These are phyloP conservation scores for Eumeta japonica DNA, from an alignment of 1,140 invertebrate genomes.

Conservation along the genomic window DNA sequence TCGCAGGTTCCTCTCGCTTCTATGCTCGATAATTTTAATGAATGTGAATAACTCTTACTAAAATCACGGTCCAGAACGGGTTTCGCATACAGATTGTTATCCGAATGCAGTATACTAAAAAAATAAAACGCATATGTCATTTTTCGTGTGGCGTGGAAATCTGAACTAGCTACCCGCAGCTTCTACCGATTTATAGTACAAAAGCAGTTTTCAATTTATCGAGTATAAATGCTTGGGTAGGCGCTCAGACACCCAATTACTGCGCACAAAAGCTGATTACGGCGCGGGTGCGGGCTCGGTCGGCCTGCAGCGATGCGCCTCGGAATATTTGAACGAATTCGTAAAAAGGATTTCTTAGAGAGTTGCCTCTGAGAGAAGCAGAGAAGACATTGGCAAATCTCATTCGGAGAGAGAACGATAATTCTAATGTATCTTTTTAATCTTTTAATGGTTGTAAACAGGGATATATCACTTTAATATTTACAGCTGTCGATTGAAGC, in stretches of 20 bases:
- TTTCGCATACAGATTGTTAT: too few species aligned
- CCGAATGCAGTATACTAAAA: too few species aligned
- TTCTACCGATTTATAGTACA: constrained; percentile 42
- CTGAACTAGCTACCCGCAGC: constrained; percentile 19
- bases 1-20: too few species aligned
- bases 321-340: constrained; percentile 40
- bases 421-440: too few species aligned
- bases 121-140: too few species aligned
- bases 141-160: too few species aligned
- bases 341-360: constrained; percentile 40
- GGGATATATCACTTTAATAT: too few species aligned
- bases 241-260: constrained; percentile 57
- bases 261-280: constrained; percentile 55
- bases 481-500: too few species aligned
- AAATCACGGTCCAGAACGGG: too few species aligned
- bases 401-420: background rate
- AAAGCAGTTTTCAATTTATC: constrained; percentile 55
- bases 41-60: too few species aligned
- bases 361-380: constrained; percentile 23
- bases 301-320: constrained; percentile 16
- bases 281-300: constrained; percentile 34
- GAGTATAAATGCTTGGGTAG: constrained; percentile 54
- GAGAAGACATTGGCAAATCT: constrained; percentile 10
- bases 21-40: too few species aligned
- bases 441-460: too few species aligned